phyloP scores from a whole-genome alignment of 2,888 invertebrate genomes.

The Lissocephala sabroskyi region DNA sequence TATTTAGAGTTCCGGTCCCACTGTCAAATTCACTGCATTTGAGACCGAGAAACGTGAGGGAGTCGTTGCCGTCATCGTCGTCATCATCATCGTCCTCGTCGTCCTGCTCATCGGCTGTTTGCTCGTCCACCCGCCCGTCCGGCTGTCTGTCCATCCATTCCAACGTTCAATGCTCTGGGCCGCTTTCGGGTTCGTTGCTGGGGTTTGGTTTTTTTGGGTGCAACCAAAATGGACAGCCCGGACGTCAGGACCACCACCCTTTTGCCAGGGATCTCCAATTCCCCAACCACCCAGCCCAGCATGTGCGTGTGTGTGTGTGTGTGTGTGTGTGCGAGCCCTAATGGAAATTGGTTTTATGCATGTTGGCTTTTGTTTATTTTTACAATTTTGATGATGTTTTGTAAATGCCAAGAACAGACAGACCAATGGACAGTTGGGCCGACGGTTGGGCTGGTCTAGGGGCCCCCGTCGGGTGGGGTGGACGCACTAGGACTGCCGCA shows the following conservation, averaged over 20 bases:
- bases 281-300: conserved; percentile 18
- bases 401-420: conserved; percentile 53
- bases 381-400: conserved; percentile 64
- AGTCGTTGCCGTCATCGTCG: too few relatives aligned
- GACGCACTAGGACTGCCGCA: background rate
- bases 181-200: background rate
- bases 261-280: background rate
- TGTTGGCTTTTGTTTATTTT: conserved; percentile 66
- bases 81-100: too few relatives aligned
- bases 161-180: background rate
- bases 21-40: too few relatives aligned
- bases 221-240: conserved; percentile 1
- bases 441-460: background rate
- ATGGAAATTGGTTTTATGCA: conserved; percentile 68
- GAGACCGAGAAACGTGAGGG: too few relatives aligned
- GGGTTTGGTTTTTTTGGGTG: conserved; percentile 4
- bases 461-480: background rate
- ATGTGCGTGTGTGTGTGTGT: conserved; percentile 38
- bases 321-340: conserved; percentile 39
- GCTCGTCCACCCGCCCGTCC: too few relatives aligned
- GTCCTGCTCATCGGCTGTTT: too few relatives aligned
- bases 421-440: conserved; percentile 11
- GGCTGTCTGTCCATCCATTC: background rate
- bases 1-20: too few relatives aligned
- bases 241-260: background rate